These are phyloP conservation scores for Petroica traversi DNA, from an alignment of 2,113 vertebrate genomes.

Conservation along the genomic window DNA sequence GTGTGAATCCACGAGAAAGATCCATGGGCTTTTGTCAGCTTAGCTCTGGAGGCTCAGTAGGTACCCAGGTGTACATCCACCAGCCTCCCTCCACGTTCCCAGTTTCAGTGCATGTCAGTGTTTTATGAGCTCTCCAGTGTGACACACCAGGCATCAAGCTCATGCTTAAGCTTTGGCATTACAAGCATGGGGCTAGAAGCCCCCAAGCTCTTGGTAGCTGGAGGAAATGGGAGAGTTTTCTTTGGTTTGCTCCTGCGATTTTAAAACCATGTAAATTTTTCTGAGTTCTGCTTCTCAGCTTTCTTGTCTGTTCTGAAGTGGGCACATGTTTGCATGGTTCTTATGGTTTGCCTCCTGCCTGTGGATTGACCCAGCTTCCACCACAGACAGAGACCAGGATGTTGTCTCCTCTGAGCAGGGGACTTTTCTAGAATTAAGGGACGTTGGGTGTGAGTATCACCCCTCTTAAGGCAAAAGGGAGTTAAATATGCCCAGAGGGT, in stretches of 20 bases:
- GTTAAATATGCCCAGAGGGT: not conserved
- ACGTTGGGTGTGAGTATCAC: not conserved
- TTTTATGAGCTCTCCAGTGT: not conserved
- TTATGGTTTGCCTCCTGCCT: not conserved
- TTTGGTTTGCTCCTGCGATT: not conserved
- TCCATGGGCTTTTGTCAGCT: not conserved
- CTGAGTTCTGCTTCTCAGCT: not conserved
- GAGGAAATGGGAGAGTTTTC: not conserved
- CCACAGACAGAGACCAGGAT: fast-evolving
- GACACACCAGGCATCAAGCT: not conserved
- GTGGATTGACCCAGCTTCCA: not conserved
- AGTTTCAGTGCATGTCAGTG: not conserved
- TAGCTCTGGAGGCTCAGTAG: not conserved
- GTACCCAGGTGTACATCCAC: not conserved
- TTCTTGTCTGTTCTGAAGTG: not conserved
- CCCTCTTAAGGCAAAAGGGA: not conserved
- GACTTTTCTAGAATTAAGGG: not conserved
- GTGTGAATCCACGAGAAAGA: not conserved
- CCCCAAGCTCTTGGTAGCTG: not conserved
- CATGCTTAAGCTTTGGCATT: not conserved
- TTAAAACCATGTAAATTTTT: not conserved
- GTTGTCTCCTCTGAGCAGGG: not conserved
- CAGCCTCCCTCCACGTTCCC: not conserved
- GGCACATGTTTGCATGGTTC: not conserved
- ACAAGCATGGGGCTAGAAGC: not conserved